Conservation (phyloP, 2,113 vertebrate genomes). For the Barbus barbus region DNA sequence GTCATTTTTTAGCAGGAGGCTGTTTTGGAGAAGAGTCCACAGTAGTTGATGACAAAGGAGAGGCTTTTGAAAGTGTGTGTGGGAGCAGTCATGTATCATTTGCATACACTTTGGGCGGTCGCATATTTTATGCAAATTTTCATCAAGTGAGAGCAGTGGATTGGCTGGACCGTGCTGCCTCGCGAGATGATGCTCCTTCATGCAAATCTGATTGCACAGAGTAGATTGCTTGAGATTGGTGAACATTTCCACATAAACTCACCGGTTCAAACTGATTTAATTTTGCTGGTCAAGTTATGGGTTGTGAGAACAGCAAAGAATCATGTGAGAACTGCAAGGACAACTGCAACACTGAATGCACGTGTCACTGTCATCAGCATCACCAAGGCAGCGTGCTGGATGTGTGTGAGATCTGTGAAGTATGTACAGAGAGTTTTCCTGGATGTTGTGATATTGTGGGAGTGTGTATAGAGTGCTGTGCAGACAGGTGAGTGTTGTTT, state of each 20-base stretch:
- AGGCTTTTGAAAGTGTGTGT: background rate
- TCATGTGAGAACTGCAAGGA: conserved; percentile 1
- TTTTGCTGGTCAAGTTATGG: background rate
- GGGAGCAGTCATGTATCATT: background rate
- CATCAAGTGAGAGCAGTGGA: background rate
- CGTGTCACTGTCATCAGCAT: background rate
- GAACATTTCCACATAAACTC: background rate
- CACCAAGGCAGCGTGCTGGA: background rate
- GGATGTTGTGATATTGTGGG: conserved; percentile 15
- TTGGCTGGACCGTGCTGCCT: background rate
- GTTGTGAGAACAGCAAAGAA: conserved; percentile 9
- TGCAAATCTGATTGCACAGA: conserved; percentile 1
- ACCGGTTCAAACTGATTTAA: background rate
- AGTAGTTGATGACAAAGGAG: background rate
- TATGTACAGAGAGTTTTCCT: background rate
- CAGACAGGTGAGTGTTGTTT: background rate
- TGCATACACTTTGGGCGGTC: background rate
- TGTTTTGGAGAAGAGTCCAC: background rate
- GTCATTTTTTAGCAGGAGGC: background rate
- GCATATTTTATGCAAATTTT: background rate
- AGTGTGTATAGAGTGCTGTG: background rate
- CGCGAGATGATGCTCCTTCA: background rate
- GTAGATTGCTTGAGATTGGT: background rate
- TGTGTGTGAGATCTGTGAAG: background rate
- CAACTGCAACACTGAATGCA: background rate